phyloP scores from a whole-genome alignment of 2,113 vertebrate species.

The Phyllostomus discolor region DNA sequence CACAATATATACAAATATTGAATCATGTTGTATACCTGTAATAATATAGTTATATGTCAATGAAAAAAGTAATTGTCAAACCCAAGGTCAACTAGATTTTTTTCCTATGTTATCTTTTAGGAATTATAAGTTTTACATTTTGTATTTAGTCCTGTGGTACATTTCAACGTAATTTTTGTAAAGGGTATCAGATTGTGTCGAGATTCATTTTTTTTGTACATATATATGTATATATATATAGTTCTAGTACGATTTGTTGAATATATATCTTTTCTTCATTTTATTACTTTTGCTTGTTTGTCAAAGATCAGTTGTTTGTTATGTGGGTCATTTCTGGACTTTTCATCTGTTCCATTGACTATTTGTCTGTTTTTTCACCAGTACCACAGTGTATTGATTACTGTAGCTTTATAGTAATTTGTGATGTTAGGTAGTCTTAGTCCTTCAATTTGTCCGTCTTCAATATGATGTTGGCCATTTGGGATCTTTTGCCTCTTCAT shows the following conservation, averaged over 20 bases:
- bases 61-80: neutral
- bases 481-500: neutral
- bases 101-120: neutral
- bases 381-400: neutral
- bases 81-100: neutral
- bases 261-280: neutral
- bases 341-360: neutral
- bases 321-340: neutral
- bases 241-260: neutral
- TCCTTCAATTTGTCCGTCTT: neutral
- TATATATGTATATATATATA: neutral
- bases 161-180: neutral
- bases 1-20: neutral
- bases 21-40: neutral
- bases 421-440: neutral
- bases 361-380: neutral
- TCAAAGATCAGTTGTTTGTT: neutral
- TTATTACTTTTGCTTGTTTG: neutral
- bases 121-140: neutral
- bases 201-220: neutral
- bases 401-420: neutral
- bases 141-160: neutral
- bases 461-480: neutral
- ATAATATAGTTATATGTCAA: neutral
- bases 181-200: neutral